phyloP scores from a whole-genome alignment of 2,888 invertebrate genomes.

The Chymomyza fuscimana region DNA sequence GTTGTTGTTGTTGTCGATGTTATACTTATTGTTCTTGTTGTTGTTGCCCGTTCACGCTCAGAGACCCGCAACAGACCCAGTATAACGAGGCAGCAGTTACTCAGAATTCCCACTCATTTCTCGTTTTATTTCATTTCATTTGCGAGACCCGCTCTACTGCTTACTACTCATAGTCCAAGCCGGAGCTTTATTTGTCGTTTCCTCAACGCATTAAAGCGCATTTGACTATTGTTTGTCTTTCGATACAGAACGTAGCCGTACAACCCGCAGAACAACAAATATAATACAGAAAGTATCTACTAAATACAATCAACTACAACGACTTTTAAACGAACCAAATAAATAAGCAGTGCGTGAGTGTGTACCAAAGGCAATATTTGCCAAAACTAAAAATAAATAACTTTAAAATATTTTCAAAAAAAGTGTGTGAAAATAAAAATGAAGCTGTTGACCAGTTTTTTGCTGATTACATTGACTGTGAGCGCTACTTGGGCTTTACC shows the following conservation, averaged over 20 bases:
- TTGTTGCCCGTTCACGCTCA: neutral
- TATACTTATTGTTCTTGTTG: neutral
- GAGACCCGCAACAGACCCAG: conserved; percentile 9
- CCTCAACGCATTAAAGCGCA: conserved; percentile 69
- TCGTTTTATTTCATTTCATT: conserved; percentile 19
- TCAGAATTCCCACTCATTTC: neutral
- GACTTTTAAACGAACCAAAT: neutral
- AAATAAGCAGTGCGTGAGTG: neutral
- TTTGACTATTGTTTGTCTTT: conserved; percentile 70
- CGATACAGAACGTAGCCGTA: conserved; percentile 51
- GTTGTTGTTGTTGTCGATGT: neutral
- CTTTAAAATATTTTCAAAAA: neutral
- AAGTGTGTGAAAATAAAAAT: conserved; percentile 52
- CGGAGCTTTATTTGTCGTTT: conserved; percentile 63
- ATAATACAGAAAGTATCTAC: neutral
- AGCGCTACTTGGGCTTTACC: conserved; percentile 75
- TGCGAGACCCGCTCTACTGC: neutral
- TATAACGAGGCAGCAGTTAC: neutral
- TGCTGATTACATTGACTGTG: conserved; percentile 71
- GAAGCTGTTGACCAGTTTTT: conserved; percentile 73
- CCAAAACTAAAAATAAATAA: conserved; percentile 17
- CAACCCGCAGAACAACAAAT: neutral
- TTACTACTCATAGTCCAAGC: neutral
- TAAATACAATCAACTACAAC: neutral
- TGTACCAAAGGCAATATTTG: conserved; percentile 18